phyloP scores from a whole-genome alignment of 1,140 invertebrate genomes.

The Wasmannia auropunctata region DNA sequence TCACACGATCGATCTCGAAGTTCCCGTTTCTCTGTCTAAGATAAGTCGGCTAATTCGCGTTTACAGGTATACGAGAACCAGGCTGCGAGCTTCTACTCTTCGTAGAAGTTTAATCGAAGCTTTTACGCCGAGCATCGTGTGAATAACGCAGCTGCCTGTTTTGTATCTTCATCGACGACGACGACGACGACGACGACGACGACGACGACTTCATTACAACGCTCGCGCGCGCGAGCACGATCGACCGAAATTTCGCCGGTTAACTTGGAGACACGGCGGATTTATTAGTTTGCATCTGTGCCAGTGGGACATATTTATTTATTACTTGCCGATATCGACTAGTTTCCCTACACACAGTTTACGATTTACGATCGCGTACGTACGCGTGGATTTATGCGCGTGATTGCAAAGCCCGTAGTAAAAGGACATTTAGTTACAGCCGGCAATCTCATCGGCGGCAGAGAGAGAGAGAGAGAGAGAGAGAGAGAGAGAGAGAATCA shows the following conservation, averaged over 20 bases:
- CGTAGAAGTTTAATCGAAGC: slow-evolving; percentile 57
- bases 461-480: background rate
- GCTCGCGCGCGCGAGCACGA: slow-evolving; percentile 5
- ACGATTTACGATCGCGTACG: slow-evolving; percentile 54
- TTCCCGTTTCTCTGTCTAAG: slow-evolving; percentile 48
- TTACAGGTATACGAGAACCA: slow-evolving; percentile 32
- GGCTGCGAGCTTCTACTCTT: slow-evolving; percentile 29
- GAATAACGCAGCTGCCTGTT: slow-evolving; percentile 56
- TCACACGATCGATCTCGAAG: slow-evolving; percentile 35
- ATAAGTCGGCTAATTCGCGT: slow-evolving; percentile 49
- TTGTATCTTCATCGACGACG: slow-evolving; percentile 46
- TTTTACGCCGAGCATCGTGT: slow-evolving; percentile 43
- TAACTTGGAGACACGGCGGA: slow-evolving; percentile 56
- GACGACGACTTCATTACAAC: slow-evolving; percentile 50
- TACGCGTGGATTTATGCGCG: slow-evolving; percentile 56
- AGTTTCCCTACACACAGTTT: slow-evolving; percentile 41
- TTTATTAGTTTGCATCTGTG: slow-evolving; percentile 61
- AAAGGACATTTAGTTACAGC: slow-evolving; percentile 51
- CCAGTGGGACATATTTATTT: slow-evolving; percentile 59
- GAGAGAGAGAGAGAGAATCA: background rate
- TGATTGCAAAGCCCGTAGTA: slow-evolving; percentile 42
- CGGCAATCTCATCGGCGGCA: slow-evolving; percentile 44
- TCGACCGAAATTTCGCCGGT: slow-evolving; percentile 52
- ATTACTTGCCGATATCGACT: slow-evolving; percentile 56
- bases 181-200: slow-evolving; percentile 15